phyloP scores from a whole-genome alignment of 2,888 invertebrate species.

The Smittia sp. region DNA sequence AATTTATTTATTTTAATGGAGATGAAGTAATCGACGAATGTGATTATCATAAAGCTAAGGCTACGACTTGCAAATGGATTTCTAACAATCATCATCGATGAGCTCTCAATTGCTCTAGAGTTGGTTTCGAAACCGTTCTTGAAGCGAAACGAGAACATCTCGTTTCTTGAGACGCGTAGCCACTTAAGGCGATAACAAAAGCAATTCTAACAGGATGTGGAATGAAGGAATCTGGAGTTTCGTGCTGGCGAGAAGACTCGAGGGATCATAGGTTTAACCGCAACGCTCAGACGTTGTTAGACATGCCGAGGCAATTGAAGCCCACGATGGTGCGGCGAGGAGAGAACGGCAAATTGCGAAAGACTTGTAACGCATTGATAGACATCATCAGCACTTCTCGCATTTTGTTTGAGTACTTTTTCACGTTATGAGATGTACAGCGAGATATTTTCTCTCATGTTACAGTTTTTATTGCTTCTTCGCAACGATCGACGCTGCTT shows the following conservation, averaged over 20 bases:
- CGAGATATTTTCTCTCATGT: not conserved
- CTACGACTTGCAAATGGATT: not conserved
- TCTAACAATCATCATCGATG: not conserved
- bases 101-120: not conserved
- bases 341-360: not conserved
- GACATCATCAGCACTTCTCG: slow-evolving; percentile 23
- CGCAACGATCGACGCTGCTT: not conserved
- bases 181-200: not conserved
- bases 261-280: slow-evolving; percentile 5
- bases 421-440: not conserved
- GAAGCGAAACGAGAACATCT: not conserved
- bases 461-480: not conserved
- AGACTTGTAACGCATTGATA: slow-evolving; percentile 35
- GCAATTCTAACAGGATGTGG: slow-evolving; percentile 1
- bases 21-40: slow-evolving; percentile 31
- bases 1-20: slow-evolving; percentile 12
- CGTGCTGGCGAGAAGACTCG: not conserved
- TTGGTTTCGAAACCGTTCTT: not conserved
- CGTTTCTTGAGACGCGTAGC: not conserved
- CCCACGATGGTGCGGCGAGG: not conserved
- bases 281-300: not conserved
- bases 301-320: not conserved
- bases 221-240: not conserved
- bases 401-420: not conserved
- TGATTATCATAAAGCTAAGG: slow-evolving; percentile 39